phyloP scores from a whole-genome alignment of 1,140 invertebrate species.

The Heliconius eleuchia region DNA sequence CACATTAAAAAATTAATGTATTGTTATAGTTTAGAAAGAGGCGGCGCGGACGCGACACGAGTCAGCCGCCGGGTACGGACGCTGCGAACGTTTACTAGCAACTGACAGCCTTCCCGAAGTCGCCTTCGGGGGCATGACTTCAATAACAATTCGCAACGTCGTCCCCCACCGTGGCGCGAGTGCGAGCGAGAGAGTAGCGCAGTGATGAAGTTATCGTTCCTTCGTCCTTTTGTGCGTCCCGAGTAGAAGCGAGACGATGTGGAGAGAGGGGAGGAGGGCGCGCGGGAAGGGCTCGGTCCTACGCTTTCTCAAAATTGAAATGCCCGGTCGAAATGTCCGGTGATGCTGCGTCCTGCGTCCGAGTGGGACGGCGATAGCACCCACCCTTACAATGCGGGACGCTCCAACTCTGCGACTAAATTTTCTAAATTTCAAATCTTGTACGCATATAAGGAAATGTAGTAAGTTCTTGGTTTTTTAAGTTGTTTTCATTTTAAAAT shows the following conservation, averaged over 20 bases:
- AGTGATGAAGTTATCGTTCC: constrained; percentile 80
- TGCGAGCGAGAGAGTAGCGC: constrained; percentile 69
- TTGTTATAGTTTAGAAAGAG: constrained; percentile 57
- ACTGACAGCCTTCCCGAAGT: constrained; percentile 81
- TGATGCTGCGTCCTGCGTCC: constrained; percentile 80
- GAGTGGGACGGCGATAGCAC: constrained; percentile 77
- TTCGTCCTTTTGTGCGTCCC: constrained; percentile 74
- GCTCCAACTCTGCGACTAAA: constrained; percentile 70
- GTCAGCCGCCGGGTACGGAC: constrained; percentile 69
- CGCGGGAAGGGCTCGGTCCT: constrained; percentile 67
- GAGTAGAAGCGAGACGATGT: constrained; percentile 66
- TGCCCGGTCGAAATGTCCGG: constrained; percentile 81
- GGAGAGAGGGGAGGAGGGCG: constrained; percentile 48
- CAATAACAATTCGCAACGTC: constrained; percentile 81
- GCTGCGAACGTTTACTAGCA: constrained; percentile 77
- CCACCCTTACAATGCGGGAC: constrained; percentile 77
- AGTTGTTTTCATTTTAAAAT: background rate
- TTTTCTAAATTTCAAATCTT: constrained; percentile 75
- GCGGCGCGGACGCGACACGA: constrained; percentile 53
- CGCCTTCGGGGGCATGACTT: constrained; percentile 81
- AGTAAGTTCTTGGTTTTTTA: background rate
- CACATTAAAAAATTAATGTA: constrained; percentile 49
- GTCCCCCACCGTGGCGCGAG: constrained; percentile 75
- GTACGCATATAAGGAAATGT: constrained; percentile 7
- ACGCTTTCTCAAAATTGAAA: constrained; percentile 81